Evolutionary conservation across 2,113 vertebrate species (phyloP).

Genomic region (Nerophis ophidion): DNA sequence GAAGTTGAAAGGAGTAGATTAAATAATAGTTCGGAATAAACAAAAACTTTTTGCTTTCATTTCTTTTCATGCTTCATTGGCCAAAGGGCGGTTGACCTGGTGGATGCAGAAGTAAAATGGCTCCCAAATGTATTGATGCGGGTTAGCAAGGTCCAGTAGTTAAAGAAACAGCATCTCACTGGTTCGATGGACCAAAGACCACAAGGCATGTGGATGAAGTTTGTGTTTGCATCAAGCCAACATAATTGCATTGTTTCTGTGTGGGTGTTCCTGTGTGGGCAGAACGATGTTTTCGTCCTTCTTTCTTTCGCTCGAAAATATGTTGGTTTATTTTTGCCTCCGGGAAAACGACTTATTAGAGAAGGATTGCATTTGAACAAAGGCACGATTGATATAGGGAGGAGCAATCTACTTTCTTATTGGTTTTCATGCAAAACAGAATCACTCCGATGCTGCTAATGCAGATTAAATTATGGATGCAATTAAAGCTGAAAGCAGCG

Average conservation of each 20-base stretch:
- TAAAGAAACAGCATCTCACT: slow-evolving; percentile 65
- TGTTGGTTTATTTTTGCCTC: background rate
- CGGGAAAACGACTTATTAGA: background rate
- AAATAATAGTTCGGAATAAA: no score
- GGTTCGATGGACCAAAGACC: slow-evolving; percentile 15
- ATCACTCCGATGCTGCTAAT: background rate
- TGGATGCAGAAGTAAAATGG: slow-evolving; percentile 51
- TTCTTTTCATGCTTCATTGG: background rate
- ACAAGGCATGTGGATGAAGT: slow-evolving; percentile 18
- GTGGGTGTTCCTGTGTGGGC: slow-evolving; percentile 27
- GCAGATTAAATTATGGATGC: no score
- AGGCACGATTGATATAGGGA: background rate
- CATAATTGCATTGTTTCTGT: slow-evolving; percentile 24
- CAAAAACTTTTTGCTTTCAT: background rate
- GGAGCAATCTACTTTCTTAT: background rate
- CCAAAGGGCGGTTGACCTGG: slow-evolving; percentile 28
- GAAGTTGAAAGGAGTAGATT: no score
- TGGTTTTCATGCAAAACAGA: background rate
- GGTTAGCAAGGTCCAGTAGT: slow-evolving; percentile 64
- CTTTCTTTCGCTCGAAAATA: background rate
- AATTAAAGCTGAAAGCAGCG: no score
- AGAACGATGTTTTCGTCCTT: background rate
- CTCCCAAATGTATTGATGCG: slow-evolving; percentile 61
- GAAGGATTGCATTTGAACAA: slow-evolving; percentile 1
- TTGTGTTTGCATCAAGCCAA: slow-evolving; percentile 30